Conservation (phyloP, 2,113 vertebrate species). For the Poeciliopsis prolifica region DNA sequence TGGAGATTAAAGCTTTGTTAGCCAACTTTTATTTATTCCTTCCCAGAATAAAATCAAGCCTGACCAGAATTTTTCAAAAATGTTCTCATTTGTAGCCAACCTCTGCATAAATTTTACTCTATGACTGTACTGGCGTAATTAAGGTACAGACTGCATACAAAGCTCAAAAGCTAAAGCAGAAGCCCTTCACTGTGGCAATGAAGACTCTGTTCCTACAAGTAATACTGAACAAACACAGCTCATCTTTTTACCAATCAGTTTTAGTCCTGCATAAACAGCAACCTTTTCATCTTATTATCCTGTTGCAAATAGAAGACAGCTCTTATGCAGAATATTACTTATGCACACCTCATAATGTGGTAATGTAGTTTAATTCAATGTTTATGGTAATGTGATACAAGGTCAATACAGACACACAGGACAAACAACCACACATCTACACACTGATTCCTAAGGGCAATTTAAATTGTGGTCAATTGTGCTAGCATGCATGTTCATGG, state of each 20-base stretch:
- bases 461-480: not conserved
- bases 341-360: conserved; percentile 40
- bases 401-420: not conserved
- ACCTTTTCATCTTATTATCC: conserved; percentile 8
- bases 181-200: not conserved
- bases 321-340: conserved; percentile 33
- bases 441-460: not conserved
- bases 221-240: not conserved
- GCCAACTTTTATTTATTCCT: conserved; percentile 2
- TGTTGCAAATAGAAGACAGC: conserved; percentile 17
- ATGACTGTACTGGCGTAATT: conserved; percentile 15
- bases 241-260: not conserved
- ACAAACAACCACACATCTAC: no score
- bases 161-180: conserved; percentile 11
- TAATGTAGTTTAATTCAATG: conserved; percentile 38
- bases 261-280: conserved; percentile 9
- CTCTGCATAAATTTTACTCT: conserved; percentile 11
- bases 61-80: not conserved
- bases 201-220: conserved; percentile 1
- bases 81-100: conserved; percentile 8
- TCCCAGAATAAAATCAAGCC: not conserved
- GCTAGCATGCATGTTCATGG: not conserved
- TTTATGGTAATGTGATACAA: conserved; percentile 8
- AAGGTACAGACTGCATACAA: not conserved
- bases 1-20: conserved; percentile 11